Evolutionary conservation across 1,140 invertebrate genomes (phyloP).

Genomic region (Augochlora pura): DNA sequence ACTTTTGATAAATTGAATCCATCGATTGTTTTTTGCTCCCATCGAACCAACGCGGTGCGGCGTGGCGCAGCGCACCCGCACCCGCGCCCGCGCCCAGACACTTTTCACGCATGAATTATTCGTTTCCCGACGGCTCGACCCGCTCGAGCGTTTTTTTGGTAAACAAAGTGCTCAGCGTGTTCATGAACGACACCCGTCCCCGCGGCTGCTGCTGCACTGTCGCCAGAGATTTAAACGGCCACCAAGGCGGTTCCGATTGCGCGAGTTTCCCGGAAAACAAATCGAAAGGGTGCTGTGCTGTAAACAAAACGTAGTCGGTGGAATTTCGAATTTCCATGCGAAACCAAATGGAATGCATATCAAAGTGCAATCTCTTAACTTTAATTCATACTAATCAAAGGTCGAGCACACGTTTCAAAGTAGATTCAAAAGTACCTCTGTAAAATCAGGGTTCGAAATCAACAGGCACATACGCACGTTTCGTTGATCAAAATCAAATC

Average conservation of each 20-base stretch:
- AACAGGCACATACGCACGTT: too few relatives aligned
- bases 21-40: constrained; percentile 22
- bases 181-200: background rate
- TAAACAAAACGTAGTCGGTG: too few relatives aligned
- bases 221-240: background rate
- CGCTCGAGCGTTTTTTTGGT: background rate
- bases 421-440: too few relatives aligned
- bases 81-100: constrained; percentile 2
- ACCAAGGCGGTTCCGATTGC: background rate
- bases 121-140: background rate
- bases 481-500: too few relatives aligned
- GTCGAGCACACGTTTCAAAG: too few relatives aligned
- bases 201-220: background rate
- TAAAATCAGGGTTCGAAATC: too few relatives aligned
- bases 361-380: background rate
- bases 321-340: too few relatives aligned
- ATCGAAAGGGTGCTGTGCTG: background rate
- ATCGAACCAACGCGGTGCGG: background rate
- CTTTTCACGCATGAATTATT: constrained; percentile 34
- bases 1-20: constrained; percentile 47
- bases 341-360: too few relatives aligned
- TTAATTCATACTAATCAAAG: too few relatives aligned
- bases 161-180: background rate
- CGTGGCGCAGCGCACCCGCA: too few relatives aligned
- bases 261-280: background rate